Evolutionary conservation across 2,888 invertebrate species (phyloP).

Genomic region (Altica lythri): DNA sequence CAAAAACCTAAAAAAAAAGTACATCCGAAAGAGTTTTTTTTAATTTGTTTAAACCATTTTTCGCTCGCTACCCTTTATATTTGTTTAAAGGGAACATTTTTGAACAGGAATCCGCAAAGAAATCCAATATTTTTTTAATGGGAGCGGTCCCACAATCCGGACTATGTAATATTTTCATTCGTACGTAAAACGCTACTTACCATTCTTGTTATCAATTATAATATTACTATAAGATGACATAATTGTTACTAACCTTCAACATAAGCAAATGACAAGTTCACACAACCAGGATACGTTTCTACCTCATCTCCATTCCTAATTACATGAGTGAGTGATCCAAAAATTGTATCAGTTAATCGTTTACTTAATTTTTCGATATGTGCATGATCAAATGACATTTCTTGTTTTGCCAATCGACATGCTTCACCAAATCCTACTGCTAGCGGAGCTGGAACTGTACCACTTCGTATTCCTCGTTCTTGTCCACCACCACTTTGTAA

Average conservation of each 20-base stretch:
- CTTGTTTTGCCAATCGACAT: slow-evolving; percentile 76
- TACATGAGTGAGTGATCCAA: slow-evolving; percentile 77
- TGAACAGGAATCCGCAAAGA: too few relatives aligned
- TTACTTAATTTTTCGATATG: slow-evolving; percentile 82
- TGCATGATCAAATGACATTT: slow-evolving; percentile 89
- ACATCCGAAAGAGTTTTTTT: too few relatives aligned
- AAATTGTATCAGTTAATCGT: slow-evolving; percentile 78
- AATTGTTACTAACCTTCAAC: slow-evolving; percentile 83
- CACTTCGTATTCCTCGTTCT: slow-evolving; percentile 95
- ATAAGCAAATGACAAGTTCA: slow-evolving; percentile 97
- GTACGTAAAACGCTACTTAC: too few relatives aligned
- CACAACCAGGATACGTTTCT: slow-evolving; percentile 89
- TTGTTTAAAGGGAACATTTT: too few relatives aligned
- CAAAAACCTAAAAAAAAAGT: too few relatives aligned
- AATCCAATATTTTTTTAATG: too few relatives aligned
- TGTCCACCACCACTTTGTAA: slow-evolving; percentile 98
- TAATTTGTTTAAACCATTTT: too few relatives aligned
- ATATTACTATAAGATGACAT: too few relatives aligned
- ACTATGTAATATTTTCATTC: too few relatives aligned
- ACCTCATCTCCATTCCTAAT: slow-evolving; percentile 92
- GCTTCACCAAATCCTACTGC: slow-evolving; percentile 88
- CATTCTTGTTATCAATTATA: too few relatives aligned
- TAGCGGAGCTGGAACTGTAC: slow-evolving; percentile 94
- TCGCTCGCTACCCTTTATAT: too few relatives aligned
- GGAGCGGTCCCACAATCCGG: too few relatives aligned